Base-by-base conservation (phyloP, 1,140 invertebrate genomes). In the Meteorus sp. region DNA sequence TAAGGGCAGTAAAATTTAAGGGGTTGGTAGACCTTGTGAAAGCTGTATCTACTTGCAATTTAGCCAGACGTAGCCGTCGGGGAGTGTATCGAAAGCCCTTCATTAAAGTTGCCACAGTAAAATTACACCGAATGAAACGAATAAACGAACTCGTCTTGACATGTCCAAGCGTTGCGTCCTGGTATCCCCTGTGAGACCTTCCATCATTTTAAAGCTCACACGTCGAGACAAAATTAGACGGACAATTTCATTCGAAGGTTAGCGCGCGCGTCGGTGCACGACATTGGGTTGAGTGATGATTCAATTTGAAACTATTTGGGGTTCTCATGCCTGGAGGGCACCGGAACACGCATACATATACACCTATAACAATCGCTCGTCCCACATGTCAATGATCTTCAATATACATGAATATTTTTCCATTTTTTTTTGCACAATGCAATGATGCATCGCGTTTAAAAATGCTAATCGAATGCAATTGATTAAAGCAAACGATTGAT, bases 161-260 rank as follows among this genome's bases (percentile, higher is more conserved):
- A n/a, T n/a, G n/a, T n/a, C n/a, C 29, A 23, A 31, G 29, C 48
- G 29, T 51, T 45, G 7, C 13, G 35, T 15, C 35, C 19, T 33
- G 56, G 33, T 43, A 45, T 73, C 71, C 72, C 73, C 70, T 41
- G 43, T 55, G 73, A 69, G 72, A 72, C 71, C 64, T 71, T 72
- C 66, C 70, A 72, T 76, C 74, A 73, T 73, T 76, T 75, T 74
- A 73, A 75, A 75, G 71, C 61, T 43, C 58, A 22, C 68, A 69
- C 39, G 61, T 39, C 59, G 66, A 68, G 66, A 68, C 66, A 57
- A 70, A 75, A 76, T 76, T 76, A 76, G 70, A 69, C 69, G 69
- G 68, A 64, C 73, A 73, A 75, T 76, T 75, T 76, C 66, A 69
- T 74, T 71, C 57, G 60, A 65, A 47, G 55, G 44, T 53, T 51